Evolutionary conservation across 2,888 invertebrate genomes (phyloP), one percentile per base, ranked within the genome.

Genomic region (Papilio gigon): DNA sequence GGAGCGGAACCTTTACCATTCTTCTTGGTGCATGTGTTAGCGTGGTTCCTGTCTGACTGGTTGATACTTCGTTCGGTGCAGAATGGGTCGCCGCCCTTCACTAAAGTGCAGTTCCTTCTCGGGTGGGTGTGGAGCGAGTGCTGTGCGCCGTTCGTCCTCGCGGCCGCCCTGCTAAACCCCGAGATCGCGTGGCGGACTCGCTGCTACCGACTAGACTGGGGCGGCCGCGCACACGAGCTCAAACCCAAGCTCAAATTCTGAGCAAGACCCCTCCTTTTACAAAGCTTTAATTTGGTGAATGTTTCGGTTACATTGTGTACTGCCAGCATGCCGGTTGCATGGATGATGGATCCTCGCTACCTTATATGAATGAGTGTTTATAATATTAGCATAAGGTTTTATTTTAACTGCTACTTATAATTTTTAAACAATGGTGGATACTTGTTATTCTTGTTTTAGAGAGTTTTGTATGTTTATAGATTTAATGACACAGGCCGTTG

Each of bases 1-100:
- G 95, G 95, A 74, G 97, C 97, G 93, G 97, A 98, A 86, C 96
- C 97, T 1, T 92, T 98, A 73, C 96, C 97, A 64, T 98, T 99
- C 92, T 98, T 98, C 88, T 92, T 98, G 77, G 95, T 98, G 79
- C 99, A 99, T 88, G 94, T 97, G 78, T 93, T 98, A 66, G 93
- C 96, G 82, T 99, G 99, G 99, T 98, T 99, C 87, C 94, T 98
- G 76, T 95, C 97, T 75, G 99, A 99, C 92, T 99, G 98, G 96
- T 92, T 97, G 79, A 94, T 99, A 78, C 93, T 99, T 78, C 95
- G 95, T 73, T 94, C 97, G 74, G 96, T 98, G 77, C 98, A 97
- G 94, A 97, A 98, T 86, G 97, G 98, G 56, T 95, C 98, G 53
- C 93, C 99, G 75, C 97, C 98, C 20, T 98, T 99, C 90, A 97